A percentile compares a stretch with the other conserved stretches of the same genome.
phyloP scores from a whole-genome alignment of 2,888 invertebrate species.

The Plebejus anna region DNA sequence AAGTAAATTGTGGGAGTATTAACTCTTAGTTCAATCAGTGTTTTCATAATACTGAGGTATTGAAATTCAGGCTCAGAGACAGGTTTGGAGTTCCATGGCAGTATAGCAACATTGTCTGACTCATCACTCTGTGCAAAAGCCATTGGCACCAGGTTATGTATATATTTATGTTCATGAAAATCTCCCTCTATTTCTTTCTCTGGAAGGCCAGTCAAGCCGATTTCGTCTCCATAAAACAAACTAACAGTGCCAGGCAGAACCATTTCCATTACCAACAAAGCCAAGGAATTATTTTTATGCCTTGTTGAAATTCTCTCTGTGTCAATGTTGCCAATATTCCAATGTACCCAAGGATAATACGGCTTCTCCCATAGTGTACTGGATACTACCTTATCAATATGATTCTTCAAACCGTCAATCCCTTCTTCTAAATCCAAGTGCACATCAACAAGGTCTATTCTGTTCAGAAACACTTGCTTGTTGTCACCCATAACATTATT shows the following conservation, averaged over 20 bases:
- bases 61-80: conserved; percentile 70
- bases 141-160: conserved; percentile 87
- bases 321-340: conserved; percentile 86
- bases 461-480: conserved; percentile 81
- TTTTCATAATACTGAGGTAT: conserved; percentile 76
- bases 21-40: conserved; percentile 80
- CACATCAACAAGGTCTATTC: conserved; percentile 86
- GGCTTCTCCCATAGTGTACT: conserved; percentile 81
- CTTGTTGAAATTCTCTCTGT: conserved; percentile 80
- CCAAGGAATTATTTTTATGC: conserved; percentile 82
- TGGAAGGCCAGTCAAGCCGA: conserved; percentile 82
- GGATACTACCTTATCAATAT: conserved; percentile 78
- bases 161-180: conserved; percentile 78
- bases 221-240: conserved; percentile 95
- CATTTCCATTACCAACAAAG: conserved; percentile 86
- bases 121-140: conserved; percentile 75
- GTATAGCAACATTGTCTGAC: conserved; percentile 54
- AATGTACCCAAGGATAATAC: conserved; percentile 88
- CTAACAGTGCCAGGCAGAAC: conserved; percentile 92
- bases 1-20: conserved; percentile 86
- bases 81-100: conserved; percentile 83
- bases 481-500: conserved; percentile 64
- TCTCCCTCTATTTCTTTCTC: conserved; percentile 76
- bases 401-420: conserved; percentile 77
- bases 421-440: conserved; percentile 81